Conservation (phyloP, 2,888 invertebrate species). For the Calameuta filiformis region DNA sequence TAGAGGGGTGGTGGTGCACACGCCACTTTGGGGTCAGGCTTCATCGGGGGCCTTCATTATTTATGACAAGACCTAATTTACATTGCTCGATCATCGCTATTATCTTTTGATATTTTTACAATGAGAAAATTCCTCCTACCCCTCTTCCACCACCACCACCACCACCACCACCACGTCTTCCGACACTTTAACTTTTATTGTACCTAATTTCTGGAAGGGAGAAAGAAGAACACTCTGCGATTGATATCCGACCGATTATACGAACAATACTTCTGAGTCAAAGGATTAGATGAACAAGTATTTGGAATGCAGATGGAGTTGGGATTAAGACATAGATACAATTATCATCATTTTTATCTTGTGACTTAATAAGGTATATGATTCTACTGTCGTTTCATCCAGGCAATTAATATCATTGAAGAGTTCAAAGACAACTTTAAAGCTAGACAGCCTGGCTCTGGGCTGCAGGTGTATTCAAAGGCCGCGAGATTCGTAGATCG, state of each 20-base stretch:
- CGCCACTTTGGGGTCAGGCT: constrained; percentile 40
- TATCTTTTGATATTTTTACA: background rate
- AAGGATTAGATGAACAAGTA: background rate
- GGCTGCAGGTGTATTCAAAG: background rate
- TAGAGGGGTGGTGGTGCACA: constrained; percentile 38
- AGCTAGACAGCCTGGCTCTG: background rate
- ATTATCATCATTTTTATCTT: background rate
- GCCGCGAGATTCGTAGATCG: background rate
- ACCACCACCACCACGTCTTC: no score
- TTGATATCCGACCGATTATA: background rate
- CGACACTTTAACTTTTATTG: background rate
- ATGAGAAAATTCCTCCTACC: background rate
- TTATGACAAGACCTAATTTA: background rate
- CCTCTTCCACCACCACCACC: no score
- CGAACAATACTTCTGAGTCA: background rate
- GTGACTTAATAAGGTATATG: background rate
- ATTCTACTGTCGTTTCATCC: background rate
- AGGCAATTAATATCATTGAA: background rate
- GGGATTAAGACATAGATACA: background rate
- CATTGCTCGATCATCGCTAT: background rate
- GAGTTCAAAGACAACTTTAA: background rate
- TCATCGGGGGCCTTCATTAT: constrained; percentile 32
- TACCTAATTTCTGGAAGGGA: background rate
- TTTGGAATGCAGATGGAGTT: background rate
- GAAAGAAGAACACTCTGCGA: background rate